Conservation (phyloP, 2,797 vertebrate genomes). For the Rhinoraja longicauda region DNA sequence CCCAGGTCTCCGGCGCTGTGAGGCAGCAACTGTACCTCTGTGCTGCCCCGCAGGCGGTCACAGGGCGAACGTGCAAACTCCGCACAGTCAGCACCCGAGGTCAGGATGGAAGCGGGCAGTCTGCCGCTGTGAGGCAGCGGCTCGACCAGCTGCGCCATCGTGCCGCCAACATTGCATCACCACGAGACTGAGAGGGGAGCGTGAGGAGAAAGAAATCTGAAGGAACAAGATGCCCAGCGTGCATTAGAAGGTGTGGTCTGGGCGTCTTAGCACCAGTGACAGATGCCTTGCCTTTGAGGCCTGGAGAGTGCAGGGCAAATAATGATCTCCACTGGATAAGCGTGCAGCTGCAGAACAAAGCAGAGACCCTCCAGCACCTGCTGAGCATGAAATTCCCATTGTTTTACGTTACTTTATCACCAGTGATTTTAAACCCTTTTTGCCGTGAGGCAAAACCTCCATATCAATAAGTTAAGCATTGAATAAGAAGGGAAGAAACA, state of each 20-base stretch:
- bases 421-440: neutral
- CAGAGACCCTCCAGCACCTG: neutral
- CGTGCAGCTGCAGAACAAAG: neutral
- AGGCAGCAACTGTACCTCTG: too few species aligned
- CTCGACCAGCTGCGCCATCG: too few species aligned
- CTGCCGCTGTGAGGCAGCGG: too few species aligned
- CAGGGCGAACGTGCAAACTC: too few species aligned
- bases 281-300: neutral
- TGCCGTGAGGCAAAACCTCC: neutral
- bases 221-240: neutral
- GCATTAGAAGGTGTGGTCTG: neutral
- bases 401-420: neutral
- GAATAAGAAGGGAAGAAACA: neutral
- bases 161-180: neutral
- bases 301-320: neutral
- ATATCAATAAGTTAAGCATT: neutral
- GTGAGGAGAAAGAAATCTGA: neutral
- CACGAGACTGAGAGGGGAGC: neutral
- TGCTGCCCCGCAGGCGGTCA: too few species aligned
- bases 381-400: slow-evolving; percentile 7
- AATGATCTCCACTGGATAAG: slow-evolving; percentile 19
- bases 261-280: neutral
- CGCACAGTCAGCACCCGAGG: too few species aligned
- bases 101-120: too few species aligned
- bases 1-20: too few species aligned